Evolutionary conservation across 2,113 vertebrate genomes (phyloP), one percentile per base, ranked within the genome.

Genomic region (Copsychus sechellarum): DNA sequence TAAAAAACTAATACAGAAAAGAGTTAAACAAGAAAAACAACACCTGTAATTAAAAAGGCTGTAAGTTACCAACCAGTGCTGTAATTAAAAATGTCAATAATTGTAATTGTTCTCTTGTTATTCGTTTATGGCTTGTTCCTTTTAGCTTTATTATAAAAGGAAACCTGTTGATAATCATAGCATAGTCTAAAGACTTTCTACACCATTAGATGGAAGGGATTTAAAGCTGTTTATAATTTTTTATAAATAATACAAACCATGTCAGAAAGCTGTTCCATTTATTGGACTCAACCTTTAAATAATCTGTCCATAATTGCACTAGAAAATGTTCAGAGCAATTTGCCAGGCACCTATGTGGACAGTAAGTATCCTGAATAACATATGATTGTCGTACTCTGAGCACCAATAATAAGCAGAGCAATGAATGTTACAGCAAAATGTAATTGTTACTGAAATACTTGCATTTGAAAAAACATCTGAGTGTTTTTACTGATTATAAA

Each of bases 341-440:
- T 88, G 15, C 76, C 73, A 94, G 80, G 89, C 91, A 95, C 82
- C 93, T 92, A 45, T 91, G 80, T 95, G 91, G 81, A 94, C 93
- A 93, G 73, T 84, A 94, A 91, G 62, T 83, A 90, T 89, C 60
- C 81, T 93, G 83, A 94, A 95, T 96, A 87, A 96, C 96, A 86
- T 85, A 79, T 61, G 86, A 92, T 93, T 86, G 72, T 86, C 94
- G 62, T 93, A 54, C 81, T 92, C 85, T 77, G 53, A 95, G 86
- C 72, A 91, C 54, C 61, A 94, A 79, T 89, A 93, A 93, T 40
- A 86, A 86, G 53, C 36, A 81, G 48, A 86, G 58, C 56, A 64
- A 58, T 40, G 60, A 87, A 45, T 64, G 74, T 74, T 91, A 56
- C 64, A 95, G 61, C 31, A 85, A 90, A 93, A 77, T 76, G 48